phyloP scores from a whole-genome alignment of 2,797 vertebrate species.

The Hoplostethus atlanticus region DNA sequence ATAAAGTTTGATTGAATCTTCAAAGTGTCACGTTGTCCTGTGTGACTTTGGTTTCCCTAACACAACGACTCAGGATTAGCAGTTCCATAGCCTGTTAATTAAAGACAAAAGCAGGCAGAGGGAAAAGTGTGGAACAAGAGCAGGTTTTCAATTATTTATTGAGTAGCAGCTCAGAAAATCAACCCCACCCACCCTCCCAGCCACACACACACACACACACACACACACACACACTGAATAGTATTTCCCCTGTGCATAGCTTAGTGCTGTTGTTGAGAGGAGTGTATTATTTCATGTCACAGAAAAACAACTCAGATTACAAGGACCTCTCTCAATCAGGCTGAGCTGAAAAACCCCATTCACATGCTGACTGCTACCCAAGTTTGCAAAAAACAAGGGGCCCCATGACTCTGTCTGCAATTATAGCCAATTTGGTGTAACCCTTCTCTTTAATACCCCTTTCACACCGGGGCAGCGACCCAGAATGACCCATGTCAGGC shows the following conservation, averaged over 20 bases:
- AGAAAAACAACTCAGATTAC: conserved; percentile 4
- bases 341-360: not conserved
- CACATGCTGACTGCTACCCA: not conserved
- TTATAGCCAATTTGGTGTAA: not conserved
- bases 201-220: conserved; percentile 14
- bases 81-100: conserved; percentile 72
- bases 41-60: conserved; percentile 65
- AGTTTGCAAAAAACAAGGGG: conserved; percentile 8
- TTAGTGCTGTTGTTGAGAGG: conserved; percentile 4
- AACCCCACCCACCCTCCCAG: conserved; percentile 10
- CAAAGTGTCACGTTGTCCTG: conserved; percentile 47
- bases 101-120: conserved; percentile 68
- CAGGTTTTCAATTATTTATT: conserved; percentile 80
- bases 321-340: not conserved
- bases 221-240: conserved; percentile 2
- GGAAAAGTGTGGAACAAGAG: conserved; percentile 55
- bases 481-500: too few species aligned
- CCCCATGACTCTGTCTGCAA: not conserved
- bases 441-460: not conserved
- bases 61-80: conserved; percentile 66
- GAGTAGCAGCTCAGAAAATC: conserved; percentile 49
- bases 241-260: conserved; percentile 12
- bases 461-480: too few species aligned
- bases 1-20: conserved; percentile 59
- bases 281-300: conserved; percentile 18